Percentiles rank a stretch among this genome's conserved stretches.
Conservation (phyloP, 2,888 invertebrate species). For the Tinea trinotella region DNA sequence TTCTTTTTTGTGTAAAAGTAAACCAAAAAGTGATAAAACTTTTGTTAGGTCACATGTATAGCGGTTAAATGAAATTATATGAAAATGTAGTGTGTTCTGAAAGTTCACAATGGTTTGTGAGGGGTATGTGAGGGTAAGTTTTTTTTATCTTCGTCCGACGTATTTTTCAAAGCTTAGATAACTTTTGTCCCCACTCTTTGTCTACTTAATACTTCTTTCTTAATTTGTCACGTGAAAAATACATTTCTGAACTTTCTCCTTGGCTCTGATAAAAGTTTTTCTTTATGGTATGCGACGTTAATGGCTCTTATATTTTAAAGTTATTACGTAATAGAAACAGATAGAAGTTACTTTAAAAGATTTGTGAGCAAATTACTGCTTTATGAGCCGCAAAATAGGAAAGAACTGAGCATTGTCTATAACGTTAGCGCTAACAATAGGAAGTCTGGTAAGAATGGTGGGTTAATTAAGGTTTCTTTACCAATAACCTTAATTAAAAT, state of each 20-base stretch:
- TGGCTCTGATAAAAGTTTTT: constrained; percentile 38
- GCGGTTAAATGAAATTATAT: background rate
- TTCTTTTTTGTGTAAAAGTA: too few relatives aligned
- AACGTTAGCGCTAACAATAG: background rate
- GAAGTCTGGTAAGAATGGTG: background rate
- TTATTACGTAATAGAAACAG: constrained; percentile 2
- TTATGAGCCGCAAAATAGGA: background rate
- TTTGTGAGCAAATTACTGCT: background rate
- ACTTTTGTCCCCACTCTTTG: constrained; percentile 22
- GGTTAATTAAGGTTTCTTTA: background rate
- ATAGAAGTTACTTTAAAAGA: too few relatives aligned
- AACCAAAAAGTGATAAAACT: too few relatives aligned
- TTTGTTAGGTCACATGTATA: too few relatives aligned
- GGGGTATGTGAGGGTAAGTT: constrained; percentile 15
- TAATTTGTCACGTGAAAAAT: constrained; percentile 46
- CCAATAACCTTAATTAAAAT: background rate
- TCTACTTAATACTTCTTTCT: constrained; percentile 34
- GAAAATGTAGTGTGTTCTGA: background rate
- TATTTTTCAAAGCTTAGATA: constrained; percentile 26
- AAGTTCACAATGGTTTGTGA: background rate
- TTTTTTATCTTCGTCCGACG: constrained; percentile 27
- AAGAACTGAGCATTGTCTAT: background rate
- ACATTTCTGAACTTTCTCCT: constrained; percentile 32
- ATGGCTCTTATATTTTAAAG: constrained; percentile 12
- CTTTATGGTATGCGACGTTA: constrained; percentile 16